Conservation (phyloP, 1,140 invertebrate species). For the Heliothis subflexa region DNA sequence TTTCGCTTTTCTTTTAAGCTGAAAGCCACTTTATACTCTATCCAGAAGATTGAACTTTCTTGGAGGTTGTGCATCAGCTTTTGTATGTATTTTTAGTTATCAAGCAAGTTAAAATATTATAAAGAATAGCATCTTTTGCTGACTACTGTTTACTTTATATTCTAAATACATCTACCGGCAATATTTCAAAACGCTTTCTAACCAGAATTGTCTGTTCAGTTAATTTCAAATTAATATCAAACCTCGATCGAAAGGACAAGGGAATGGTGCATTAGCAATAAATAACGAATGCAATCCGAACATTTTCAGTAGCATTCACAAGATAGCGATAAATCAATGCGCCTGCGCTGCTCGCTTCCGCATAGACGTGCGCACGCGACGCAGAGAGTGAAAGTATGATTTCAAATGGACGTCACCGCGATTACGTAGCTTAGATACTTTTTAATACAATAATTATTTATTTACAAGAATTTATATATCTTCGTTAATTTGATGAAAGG, state of each 20-base stretch:
- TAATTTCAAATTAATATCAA: constrained; percentile 39
- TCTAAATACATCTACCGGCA: background rate
- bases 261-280: constrained; percentile 39
- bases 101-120: too few species aligned
- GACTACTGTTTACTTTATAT: background rate
- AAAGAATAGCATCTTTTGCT: too few species aligned
- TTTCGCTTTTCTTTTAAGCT: constrained; percentile 1
- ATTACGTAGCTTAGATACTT: constrained; percentile 55
- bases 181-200: constrained; percentile 32
- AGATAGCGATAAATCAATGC: constrained; percentile 42
- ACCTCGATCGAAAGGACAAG: constrained; percentile 31
- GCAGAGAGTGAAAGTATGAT: constrained; percentile 60
- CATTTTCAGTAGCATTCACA: constrained; percentile 53
- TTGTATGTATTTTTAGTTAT: too few species aligned
- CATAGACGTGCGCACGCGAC: constrained; percentile 49
- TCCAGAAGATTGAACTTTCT: background rate
- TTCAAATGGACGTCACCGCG: constrained; percentile 58
- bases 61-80: too few species aligned
- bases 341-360: constrained; percentile 40
- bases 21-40: background rate
- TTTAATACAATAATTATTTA: constrained; percentile 37
- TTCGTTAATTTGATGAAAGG: too few species aligned
- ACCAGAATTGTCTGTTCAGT: constrained; percentile 3
- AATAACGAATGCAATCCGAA: constrained; percentile 56
- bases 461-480: too few species aligned